Evolutionary conservation across 1,140 invertebrate species (phyloP), one percentile per base, ranked within the genome.

Genomic region (Drosophila prosaltans): DNA sequence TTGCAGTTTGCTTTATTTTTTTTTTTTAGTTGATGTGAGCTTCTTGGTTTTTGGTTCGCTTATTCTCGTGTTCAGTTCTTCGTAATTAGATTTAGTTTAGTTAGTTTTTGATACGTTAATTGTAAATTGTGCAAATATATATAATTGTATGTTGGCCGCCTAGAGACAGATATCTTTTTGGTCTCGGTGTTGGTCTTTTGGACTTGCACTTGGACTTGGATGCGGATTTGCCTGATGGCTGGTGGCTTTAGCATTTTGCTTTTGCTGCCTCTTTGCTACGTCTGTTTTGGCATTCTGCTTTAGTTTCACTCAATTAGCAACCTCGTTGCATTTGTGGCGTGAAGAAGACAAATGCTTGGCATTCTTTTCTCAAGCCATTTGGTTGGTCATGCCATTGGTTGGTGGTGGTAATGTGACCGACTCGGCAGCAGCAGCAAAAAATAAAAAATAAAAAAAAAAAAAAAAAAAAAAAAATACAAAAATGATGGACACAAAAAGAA

Each of bases 81-180:
- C 68, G 80, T 88, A 88, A 88, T 89, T 78, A 89, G 84, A 80
- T 83, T 86, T 82, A 83, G 84, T 80, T 88, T 80, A 88, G 77
- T 79, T 80, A 83, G 84, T 83, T 88, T 88, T 88, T 89, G 80
- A 88, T 89, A 84, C 83, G 84, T 83, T 88, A 88, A 88, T 88
- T 88, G 83, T 80, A 72, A 88, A 83, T 80, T 78, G 84, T 83
- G 80, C 84, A 83, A 88, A 78, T 83, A 80, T 59, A 75, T 83
- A 89, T 88, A 80, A 88, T 88, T 89, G 82, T 73, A 51, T 51
- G 73, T 51, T 72, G 39, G 74, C 58, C 69, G 71, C 55, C 61
- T 65, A 62, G 43, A 73, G 70, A 73, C 64, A 61, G 70, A 26
- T 57, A 43, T 36, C 10, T 16, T 24, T 26, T 36, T 40, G 10